A percentile compares a stretch with the other conserved stretches of the same genome.
phyloP scores from a whole-genome alignment of 2,888 invertebrate species.

The Phalera bucephala region DNA sequence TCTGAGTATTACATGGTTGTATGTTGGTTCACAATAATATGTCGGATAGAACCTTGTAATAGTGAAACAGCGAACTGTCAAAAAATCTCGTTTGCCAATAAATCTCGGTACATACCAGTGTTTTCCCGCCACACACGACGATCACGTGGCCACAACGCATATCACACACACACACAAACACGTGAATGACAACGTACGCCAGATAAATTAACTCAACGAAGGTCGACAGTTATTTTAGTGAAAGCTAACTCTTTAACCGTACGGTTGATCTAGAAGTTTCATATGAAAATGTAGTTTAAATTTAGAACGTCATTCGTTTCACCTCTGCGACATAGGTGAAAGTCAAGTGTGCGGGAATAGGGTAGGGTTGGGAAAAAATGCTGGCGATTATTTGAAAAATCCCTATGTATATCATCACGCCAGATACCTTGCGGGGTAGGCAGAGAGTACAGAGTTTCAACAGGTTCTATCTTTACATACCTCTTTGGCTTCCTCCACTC shows the following conservation, averaged over 20 bases:
- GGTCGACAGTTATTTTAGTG: constrained; percentile 53
- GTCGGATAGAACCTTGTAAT: no score
- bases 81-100: neutral
- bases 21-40: no score
- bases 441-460: no score
- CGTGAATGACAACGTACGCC: constrained; percentile 37
- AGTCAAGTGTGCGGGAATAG: constrained; percentile 27
- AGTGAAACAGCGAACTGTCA: neutral
- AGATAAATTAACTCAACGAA: constrained; percentile 52
- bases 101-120: neutral
- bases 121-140: neutral
- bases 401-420: no score
- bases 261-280: constrained; percentile 8
- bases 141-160: constrained; percentile 1
- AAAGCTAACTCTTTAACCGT: constrained; percentile 28
- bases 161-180: constrained; percentile 1
- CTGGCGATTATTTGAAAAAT: no score
- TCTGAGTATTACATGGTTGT: no score
- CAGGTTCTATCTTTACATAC: no score
- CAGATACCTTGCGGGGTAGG: no score
- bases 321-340: constrained; percentile 40
- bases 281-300: constrained; percentile 20
- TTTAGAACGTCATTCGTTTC: constrained; percentile 47
- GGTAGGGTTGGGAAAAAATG: neutral
- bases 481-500: no score